Evolutionary conservation across 2,888 invertebrate species (phyloP), one percentile per base, ranked within the genome.

Genomic region (Tinea pellionella): DNA sequence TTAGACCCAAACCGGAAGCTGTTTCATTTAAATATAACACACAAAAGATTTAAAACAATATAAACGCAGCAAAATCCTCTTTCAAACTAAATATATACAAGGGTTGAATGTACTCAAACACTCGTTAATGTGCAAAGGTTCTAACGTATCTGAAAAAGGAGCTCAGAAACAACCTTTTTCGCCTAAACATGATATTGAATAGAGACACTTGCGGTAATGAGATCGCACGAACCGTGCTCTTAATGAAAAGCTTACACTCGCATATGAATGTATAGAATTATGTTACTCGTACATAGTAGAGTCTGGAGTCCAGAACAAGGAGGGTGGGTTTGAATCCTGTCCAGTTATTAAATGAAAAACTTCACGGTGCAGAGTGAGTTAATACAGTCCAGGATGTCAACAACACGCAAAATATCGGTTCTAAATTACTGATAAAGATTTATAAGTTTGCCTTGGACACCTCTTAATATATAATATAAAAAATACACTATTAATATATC

Each of bases 121-220:
- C 6, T 15, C 2, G 15, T 16, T 47, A 47, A 16, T 47, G 9
- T 47, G 47, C 2, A 47, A 47, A 47, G 47, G 47, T 47, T 47
- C 12, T 9, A 47, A n/a, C 47, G 47, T 15, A n/a, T 8, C 15
- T 15, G 15, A 37, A 37, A 9, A 9, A 37, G 15, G 15, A n/a
- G 9, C 2, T 15, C n/a, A 16, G 47, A 37, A 6, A 37, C 37
- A 16, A 6, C 47, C 47, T 15, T 47, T 47, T 47, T 13, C 15
- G n/a, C 2, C 13, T 15, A 47, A 16, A 47, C 47, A 16, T 2
- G 47, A 16, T 15, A 47, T 47, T 47, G 60, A 60, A 60, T 37
- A 53, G 11, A 53, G 47, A 56, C 56, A 53, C 60, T 60, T 60
- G 53, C 47, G 32, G 43, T 60, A 60, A 60, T 60, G 60, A 60